Conservation (phyloP, 2,888 invertebrate genomes). For the Acronicta leporina region DNA sequence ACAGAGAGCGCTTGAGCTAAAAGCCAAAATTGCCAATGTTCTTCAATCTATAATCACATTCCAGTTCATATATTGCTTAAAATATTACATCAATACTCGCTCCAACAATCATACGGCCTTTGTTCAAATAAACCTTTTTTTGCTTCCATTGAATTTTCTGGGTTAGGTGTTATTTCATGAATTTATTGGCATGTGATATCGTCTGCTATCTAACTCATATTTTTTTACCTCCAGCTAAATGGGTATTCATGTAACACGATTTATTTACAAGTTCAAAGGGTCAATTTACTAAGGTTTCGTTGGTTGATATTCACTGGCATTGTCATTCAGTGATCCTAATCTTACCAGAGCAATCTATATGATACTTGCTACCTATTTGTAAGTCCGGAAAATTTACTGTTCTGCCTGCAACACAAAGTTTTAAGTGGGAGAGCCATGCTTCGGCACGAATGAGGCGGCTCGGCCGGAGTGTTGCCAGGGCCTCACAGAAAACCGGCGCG, state of each 20-base stretch:
- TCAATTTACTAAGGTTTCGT: not conserved
- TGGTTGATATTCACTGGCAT: not conserved
- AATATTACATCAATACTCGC: constrained; percentile 22
- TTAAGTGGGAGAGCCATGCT: no score
- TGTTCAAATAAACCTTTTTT: constrained; percentile 18
- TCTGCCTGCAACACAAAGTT: no score
- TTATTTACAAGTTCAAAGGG: not conserved
- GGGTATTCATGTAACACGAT: constrained; percentile 19
- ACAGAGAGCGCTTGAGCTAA: no score
- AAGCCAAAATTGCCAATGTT: no score
- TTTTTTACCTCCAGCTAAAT: constrained; percentile 36
- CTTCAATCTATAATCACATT: constrained; percentile 10
- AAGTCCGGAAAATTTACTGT: no score
- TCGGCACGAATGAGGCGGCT: no score
- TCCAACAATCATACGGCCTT: constrained; percentile 4
- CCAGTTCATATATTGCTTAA: constrained; percentile 30
- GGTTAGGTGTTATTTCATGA: constrained; percentile 33
- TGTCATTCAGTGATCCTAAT: no score
- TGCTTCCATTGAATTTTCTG: constrained; percentile 10
- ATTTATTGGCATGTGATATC: constrained; percentile 37
- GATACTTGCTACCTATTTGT: no score
- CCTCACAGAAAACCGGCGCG: no score
- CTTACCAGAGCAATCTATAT: no score
- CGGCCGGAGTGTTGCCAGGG: no score
- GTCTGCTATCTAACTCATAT: constrained; percentile 14